Evolutionary conservation across 2,113 vertebrate species (phyloP), one percentile per base, ranked within the genome.

Genomic region (Vidua macroura): DNA sequence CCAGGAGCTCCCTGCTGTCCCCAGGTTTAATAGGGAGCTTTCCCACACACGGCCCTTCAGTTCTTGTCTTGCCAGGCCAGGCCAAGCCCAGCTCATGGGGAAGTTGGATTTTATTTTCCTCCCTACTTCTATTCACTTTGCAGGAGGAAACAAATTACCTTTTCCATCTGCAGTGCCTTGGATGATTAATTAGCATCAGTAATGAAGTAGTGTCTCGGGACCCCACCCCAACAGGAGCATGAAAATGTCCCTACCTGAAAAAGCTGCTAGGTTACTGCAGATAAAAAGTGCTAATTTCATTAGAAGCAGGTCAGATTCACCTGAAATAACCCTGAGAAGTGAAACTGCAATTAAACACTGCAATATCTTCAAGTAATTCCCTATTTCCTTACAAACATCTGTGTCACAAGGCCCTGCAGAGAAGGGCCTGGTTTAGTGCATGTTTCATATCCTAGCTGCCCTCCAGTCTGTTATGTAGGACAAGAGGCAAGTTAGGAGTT

Each of bases 1-100:
- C 33, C 92, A 94, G 95, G 93, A 94, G 69, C 83, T 94, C 93
- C 95, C 95, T 11, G 88, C 92, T 74, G 94, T 83, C 93, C 93
- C 72, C 95, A 96, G 95, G 95, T 97, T 90, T 95, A 96, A 96
- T 88, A 16, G 76, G 93, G 94, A 96, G 93, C 79, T 96, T 97
- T 96, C 96, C 95, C 95, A 96, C 94, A 94, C 82, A 9, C 12
- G 14, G 85, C 56, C 82, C 85, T 92, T 81, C 90, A 53, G 75
- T 19, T 87, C 90, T 66, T 43, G 49, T 37, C 77, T 88, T 23
- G 28, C 66, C 83, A 75, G 62, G 59, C 37, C 76, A 85, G 77
- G 44, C 79, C 81, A 91, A 59, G 10, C 44, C 70, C 63, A 41
- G 81, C 79, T 94, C 60, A 25, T 13, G 14, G 68, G 22, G 48